Evolutionary conservation across 2,888 invertebrate genomes (phyloP), one percentile per base, ranked within the genome.

Genomic region (Apoda limacodes): DNA sequence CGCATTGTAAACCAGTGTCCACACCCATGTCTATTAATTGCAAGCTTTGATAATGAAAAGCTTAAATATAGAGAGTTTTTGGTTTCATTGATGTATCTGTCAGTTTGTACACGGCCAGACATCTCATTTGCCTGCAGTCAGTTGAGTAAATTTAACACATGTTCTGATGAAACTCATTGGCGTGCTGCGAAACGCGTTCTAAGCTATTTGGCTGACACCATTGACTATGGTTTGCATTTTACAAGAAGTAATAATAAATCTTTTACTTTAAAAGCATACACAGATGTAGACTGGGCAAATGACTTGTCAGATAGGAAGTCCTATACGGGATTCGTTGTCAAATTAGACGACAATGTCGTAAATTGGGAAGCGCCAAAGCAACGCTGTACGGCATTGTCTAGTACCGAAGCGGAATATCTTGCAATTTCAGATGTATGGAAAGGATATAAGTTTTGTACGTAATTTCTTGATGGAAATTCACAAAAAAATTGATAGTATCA

Each of bases 351-450:
- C 6, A 9, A 14, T 28, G 5, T 13, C 1, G 25, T 48, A 9
- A 26, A 23, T 9, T 43, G 43, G 43, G 42, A 45, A 24, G 22
- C 34, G 5, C 20, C 37, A 1, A 49, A 46, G 13, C 46, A 46
- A 13, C 9, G 22, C 9, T 32, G 23, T 22, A 36, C 39, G 1
- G 43, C 43, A 2, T 11, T 43, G 1, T 40, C 40, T 2, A 45
- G 43, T 13, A 45, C 42, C 2, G 46, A 48, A 6, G 42, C 44
- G 3, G 46, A 45, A 25, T 48, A 45, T 25, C 7, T 43, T 9
- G 39, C 35, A 2, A 28, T 45, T 4, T 21, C 26, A 19, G 42
- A 42, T 25, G 30, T 20, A 9, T 37, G 32, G 17, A 47, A 42
- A 34, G 29, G n/a, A n/a, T n/a, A n/a, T n/a, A n/a, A n/a, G n/a